Percentiles rank a stretch among this genome's conserved stretches.
phyloP scores from a whole-genome alignment of 2,797 vertebrate genomes.

The Muscicapa striata region DNA sequence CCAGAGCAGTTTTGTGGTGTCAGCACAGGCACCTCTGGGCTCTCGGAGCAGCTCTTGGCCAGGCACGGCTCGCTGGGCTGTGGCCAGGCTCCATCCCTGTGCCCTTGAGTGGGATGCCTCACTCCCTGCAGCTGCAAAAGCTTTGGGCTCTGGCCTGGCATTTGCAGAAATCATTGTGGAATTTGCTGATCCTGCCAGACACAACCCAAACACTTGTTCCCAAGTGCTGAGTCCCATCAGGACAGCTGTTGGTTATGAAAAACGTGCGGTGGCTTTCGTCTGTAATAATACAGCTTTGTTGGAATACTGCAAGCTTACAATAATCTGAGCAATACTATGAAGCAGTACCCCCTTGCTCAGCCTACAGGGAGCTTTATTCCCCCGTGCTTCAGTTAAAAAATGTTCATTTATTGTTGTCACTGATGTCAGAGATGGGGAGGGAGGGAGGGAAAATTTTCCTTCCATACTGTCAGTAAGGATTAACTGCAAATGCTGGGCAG shows the following conservation, averaged over 20 bases:
- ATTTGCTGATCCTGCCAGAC: conserved; percentile 62
- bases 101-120: accelerated
- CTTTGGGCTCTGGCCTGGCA: conserved; percentile 32
- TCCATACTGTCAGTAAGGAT: not conserved
- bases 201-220: conserved; percentile 18
- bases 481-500: not conserved
- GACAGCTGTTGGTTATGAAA: conserved; percentile 48
- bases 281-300: conserved; percentile 24
- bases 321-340: not conserved
- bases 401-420: not conserved
- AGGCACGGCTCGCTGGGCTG: not conserved
- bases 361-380: not conserved
- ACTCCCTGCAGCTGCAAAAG: not conserved
- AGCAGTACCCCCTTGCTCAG: not conserved
- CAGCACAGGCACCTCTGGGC: not conserved
- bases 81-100: not conserved
- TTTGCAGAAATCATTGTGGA: conserved; percentile 45
- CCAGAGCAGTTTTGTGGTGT: not conserved
- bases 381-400: not conserved
- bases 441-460: not conserved
- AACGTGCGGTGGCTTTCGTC: not conserved
- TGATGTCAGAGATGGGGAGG: not conserved
- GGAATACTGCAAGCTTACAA: not conserved
- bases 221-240: not conserved
- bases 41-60: not conserved